These are phyloP conservation scores for Chloroceryle inda DNA, from an alignment of 2,797 vertebrate genomes.

Conservation along the genomic window DNA sequence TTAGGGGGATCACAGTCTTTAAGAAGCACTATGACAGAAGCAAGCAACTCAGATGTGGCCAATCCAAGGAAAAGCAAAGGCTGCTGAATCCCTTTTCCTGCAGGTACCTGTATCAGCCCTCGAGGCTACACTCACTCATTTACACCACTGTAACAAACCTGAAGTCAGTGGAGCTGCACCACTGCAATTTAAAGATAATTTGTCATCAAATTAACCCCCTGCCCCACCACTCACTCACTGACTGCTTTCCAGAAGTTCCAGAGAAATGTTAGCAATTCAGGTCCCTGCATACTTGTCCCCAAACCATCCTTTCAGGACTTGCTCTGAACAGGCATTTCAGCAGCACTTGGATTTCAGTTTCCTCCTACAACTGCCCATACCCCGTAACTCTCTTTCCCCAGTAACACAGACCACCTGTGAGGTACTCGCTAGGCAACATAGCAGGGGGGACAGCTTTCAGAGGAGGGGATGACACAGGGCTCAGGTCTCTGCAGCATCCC, in stretches of 20 bases:
- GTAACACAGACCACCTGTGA: background rate
- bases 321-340: background rate
- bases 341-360: background rate
- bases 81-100: background rate
- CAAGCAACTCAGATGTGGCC: background rate
- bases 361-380: background rate
- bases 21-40: background rate
- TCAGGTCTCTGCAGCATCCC: background rate
- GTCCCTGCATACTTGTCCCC: fast-evolving
- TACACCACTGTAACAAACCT: background rate
- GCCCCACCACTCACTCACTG: background rate
- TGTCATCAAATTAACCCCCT: constrained; percentile 4
- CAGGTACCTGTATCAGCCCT: background rate
- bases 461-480: background rate
- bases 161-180: constrained; percentile 1
- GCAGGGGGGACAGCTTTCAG: background rate
- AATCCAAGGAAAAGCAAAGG: background rate
- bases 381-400: background rate
- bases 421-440: background rate
- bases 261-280: background rate
- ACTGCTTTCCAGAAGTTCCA: background rate
- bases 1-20: background rate
- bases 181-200: background rate
- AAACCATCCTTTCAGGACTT: background rate
- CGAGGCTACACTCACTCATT: background rate